Conservation (phyloP, 1,140 invertebrate species). For the Pogonomyrmex barbatus region DNA sequence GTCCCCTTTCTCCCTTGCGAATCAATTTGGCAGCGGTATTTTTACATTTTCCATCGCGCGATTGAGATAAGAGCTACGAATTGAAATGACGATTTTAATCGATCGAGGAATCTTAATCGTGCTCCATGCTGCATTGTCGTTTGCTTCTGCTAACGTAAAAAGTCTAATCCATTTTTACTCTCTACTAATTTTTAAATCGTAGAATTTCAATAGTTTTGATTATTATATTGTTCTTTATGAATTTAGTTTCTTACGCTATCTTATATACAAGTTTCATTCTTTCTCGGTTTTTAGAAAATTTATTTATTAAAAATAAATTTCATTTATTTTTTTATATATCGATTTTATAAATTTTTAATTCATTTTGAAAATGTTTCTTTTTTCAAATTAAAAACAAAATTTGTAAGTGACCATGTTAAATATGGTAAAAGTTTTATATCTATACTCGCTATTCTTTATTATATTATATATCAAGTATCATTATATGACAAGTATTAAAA, state of each 20-base stretch:
- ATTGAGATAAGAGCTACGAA: slow-evolving; percentile 17
- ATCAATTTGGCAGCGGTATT: slow-evolving; percentile 55
- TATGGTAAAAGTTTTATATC: background rate
- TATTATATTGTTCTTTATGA: background rate
- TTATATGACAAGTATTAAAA: background rate
- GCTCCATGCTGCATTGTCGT: background rate
- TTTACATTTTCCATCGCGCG: slow-evolving; percentile 37
- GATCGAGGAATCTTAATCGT: slow-evolving; percentile 12
- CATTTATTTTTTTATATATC: background rate
- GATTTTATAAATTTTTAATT: too few relatives aligned
- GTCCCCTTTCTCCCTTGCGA: slow-evolving; percentile 18
- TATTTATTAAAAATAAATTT: background rate
- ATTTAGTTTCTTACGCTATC: background rate
- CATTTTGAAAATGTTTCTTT: too few relatives aligned
- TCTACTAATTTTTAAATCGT: background rate
- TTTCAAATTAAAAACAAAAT: background rate
- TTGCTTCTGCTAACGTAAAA: background rate
- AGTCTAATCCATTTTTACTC: background rate
- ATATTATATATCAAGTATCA: background rate
- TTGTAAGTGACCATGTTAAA: background rate
- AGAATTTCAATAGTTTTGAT: background rate
- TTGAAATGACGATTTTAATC: slow-evolving; percentile 28
- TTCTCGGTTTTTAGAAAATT: background rate
- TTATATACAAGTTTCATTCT: background rate
- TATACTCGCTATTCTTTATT: background rate